A percentile compares a stretch with the other conserved stretches of the same genome.
Conservation (phyloP, 2,888 invertebrate species). For the Cantharis flavilabris region DNA sequence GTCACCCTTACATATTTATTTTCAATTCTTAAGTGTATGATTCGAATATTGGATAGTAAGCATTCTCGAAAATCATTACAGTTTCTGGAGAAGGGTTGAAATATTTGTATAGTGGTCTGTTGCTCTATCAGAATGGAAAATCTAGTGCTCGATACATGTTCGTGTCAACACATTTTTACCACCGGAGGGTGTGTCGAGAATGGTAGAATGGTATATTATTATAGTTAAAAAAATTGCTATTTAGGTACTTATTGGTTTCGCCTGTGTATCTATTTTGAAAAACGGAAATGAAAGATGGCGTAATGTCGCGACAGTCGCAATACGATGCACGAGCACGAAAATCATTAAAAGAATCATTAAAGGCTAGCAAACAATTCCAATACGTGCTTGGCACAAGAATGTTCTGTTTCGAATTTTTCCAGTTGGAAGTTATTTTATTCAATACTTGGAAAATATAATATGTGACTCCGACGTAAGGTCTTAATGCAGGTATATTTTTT, state of each 20-base stretch:
- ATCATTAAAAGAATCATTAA: conserved; percentile 30
- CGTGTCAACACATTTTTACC: neutral
- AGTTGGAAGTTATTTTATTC: conserved; percentile 8
- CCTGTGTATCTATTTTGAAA: neutral
- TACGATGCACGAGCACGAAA: conserved; percentile 21
- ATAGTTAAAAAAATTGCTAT: neutral
- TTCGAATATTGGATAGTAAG: neutral
- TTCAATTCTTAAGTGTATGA: neutral
- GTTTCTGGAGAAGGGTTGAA: neutral
- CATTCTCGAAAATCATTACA: neutral
- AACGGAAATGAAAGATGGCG: conserved; percentile 2
- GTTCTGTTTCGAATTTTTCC: conserved; percentile 19
- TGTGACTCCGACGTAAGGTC: neutral
- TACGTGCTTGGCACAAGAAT: conserved; percentile 24
- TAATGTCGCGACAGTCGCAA: conserved; percentile 14
- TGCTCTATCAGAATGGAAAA: neutral
- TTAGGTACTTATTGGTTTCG: neutral
- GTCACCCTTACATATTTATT: neutral
- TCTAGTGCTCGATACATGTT: neutral
- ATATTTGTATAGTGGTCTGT: neutral
- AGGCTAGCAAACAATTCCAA: conserved; percentile 23
- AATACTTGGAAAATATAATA: neutral
- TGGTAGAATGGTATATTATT: neutral
- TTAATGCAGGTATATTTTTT: neutral
- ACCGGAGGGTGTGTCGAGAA: neutral